Percentiles rank a stretch among this genome's conserved stretches.
phyloP scores from a whole-genome alignment of 2,888 invertebrate species.

The Ophion costatus region DNA sequence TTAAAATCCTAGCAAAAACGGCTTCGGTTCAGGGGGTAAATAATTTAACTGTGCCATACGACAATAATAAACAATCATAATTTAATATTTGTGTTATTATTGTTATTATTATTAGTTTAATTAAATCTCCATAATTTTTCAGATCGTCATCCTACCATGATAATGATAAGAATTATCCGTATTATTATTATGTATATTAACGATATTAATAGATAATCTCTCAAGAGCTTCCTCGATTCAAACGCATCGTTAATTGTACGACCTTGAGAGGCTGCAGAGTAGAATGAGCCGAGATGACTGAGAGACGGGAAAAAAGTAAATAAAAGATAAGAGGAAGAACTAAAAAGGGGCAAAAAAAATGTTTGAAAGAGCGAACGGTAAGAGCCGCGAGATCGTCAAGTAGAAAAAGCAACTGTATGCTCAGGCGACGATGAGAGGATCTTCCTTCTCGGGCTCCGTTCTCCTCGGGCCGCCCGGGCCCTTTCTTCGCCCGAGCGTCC shows the following conservation, averaged over 20 bases:
- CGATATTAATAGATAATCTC: not conserved
- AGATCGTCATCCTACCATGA: too few species aligned
- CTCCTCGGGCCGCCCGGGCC: not conserved
- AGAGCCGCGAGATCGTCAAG: conserved; percentile 38
- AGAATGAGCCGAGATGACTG: not conserved
- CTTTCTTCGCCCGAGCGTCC: not conserved
- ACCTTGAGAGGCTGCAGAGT: not conserved
- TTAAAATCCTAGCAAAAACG: too few species aligned
- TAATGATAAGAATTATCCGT: too few species aligned
- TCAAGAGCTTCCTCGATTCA: not conserved
- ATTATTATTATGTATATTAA: not conserved
- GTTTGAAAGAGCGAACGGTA: conserved; percentile 9
- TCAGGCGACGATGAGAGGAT: conserved; percentile 20
- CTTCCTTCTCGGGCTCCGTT: not conserved
- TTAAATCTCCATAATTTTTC: too few species aligned
- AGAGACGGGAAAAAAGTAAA: not conserved
- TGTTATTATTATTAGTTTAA: too few species aligned
- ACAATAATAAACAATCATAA: too few species aligned
- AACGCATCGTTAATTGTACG: not conserved
- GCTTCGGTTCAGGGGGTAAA: too few species aligned
- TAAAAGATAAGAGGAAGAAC: not conserved
- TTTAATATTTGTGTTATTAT: too few species aligned
- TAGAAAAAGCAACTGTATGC: conserved; percentile 43
- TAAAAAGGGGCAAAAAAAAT: not conserved
- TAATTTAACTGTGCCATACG: too few species aligned